Evolutionary conservation across 2,797 vertebrate genomes (phyloP).

Genomic region (Loris lydekkerianus): DNA sequence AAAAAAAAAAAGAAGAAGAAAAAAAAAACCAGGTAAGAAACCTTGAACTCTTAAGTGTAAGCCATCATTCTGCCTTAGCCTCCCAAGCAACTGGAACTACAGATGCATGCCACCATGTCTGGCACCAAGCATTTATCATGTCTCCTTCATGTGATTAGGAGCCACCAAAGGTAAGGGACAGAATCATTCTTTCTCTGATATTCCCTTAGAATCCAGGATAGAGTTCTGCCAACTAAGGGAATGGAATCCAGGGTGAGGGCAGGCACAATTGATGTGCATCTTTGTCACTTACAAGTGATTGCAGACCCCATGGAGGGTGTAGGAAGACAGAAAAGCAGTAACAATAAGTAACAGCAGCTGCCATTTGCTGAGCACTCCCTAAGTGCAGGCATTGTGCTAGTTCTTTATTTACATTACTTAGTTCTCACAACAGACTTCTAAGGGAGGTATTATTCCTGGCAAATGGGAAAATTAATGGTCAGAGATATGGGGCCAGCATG

Average conservation of each 20-base stretch:
- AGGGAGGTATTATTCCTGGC: constrained; percentile 61
- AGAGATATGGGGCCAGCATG: constrained; percentile 1
- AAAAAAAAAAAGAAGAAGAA: too few species aligned
- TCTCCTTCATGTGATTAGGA: background rate
- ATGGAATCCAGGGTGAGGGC: background rate
- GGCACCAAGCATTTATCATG: background rate
- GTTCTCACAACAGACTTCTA: constrained; percentile 23
- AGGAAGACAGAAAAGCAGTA: background rate
- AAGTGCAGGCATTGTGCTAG: background rate
- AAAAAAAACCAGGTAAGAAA: background rate
- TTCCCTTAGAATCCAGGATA: background rate
- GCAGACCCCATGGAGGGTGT: accelerated
- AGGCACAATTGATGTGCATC: accelerated
- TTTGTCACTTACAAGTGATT: background rate
- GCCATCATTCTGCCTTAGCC: background rate
- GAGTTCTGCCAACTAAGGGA: background rate
- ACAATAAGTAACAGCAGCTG: background rate
- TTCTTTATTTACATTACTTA: constrained; percentile 69
- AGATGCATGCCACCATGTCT: background rate
- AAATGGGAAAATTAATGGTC: constrained; percentile 51
- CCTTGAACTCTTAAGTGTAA: background rate
- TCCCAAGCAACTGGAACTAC: background rate
- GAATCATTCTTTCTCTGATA: background rate
- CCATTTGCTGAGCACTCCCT: background rate
- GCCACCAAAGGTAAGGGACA: background rate